Percentiles rank a stretch among this genome's conserved stretches.
These are phyloP conservation scores for Actinernus sp. DNA, from an alignment of 92 coral and sea anemone genomes.

Conservation along the genomic window DNA sequence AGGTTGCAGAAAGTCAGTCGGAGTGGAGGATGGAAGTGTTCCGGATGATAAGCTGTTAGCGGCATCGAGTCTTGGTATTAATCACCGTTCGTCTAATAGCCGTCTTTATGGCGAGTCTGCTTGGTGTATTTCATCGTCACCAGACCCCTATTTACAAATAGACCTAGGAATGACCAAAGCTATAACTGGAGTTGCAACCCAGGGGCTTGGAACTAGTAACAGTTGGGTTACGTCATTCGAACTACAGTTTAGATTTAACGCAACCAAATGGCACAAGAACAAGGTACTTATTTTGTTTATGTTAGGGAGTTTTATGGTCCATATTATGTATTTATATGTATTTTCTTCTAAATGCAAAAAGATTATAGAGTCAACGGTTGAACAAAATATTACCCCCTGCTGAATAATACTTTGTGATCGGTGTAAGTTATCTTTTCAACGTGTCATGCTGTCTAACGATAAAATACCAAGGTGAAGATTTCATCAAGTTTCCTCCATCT, in stretches of 20 bases:
- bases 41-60: constrained; percentile 3
- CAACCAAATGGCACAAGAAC: not conserved
- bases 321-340: not conserved
- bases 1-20: constrained; percentile 10
- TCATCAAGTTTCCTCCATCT: too few relatives aligned
- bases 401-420: too few relatives aligned
- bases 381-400: too few relatives aligned
- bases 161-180: constrained; percentile 16
- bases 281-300: too few relatives aligned
- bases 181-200: constrained; percentile 24
- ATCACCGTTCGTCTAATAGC: not conserved
- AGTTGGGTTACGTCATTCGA: constrained; percentile 9
- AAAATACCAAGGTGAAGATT: too few relatives aligned
- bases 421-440: too few relatives aligned
- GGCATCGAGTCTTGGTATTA: not conserved
- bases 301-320: not conserved
- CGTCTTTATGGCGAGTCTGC: not conserved
- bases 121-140: not conserved
- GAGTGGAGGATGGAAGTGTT: constrained; percentile 14
- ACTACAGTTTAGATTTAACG: not conserved
- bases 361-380: too few relatives aligned
- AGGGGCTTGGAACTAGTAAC: constrained; percentile 14
- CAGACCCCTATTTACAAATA: not conserved
- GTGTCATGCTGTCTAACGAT: too few relatives aligned
- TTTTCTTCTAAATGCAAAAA: too few relatives aligned